Conservation (phyloP, 1,140 invertebrate genomes). For the Papilio aristodemus region DNA sequence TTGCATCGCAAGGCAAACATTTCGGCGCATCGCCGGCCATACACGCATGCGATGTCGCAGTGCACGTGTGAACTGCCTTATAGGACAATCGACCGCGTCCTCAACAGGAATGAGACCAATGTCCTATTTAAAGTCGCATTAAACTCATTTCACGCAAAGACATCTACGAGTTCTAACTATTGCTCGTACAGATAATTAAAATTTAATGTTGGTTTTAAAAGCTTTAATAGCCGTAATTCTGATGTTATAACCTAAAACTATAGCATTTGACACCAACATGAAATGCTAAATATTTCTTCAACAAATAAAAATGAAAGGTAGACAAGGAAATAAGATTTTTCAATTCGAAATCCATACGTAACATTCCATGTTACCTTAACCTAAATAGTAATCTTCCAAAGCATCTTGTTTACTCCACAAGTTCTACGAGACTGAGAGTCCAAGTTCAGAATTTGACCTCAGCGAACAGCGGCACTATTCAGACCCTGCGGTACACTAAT, state of each 20-base stretch:
- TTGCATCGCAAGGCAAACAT: no score
- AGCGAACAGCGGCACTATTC: neutral
- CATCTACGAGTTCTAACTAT: neutral
- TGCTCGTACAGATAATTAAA: neutral
- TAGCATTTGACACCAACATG: neutral
- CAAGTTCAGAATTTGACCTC: conserved; percentile 12
- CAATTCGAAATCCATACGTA: no score
- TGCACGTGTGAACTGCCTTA: no score
- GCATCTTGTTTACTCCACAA: neutral
- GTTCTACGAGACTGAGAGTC: neutral
- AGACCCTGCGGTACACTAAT: conserved; percentile 6
- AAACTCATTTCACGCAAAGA: neutral
- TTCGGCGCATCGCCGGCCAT: no score
- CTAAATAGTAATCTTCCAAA: neutral
- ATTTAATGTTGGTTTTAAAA: conserved; percentile 1
- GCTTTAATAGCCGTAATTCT: neutral
- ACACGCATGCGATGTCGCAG: no score
- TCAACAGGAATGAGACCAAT: neutral
- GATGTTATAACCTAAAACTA: neutral
- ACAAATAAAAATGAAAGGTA: no score
- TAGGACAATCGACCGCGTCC: neutral
- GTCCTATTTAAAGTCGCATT: conserved; percentile 12
- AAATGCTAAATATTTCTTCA: neutral
- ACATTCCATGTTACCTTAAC: no score
- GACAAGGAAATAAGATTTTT: no score